A percentile compares a stretch with the other conserved stretches of the same genome.
Evolutionary conservation across 1,140 invertebrate genomes (phyloP).

Genomic region (Vanessa tameamea): DNA sequence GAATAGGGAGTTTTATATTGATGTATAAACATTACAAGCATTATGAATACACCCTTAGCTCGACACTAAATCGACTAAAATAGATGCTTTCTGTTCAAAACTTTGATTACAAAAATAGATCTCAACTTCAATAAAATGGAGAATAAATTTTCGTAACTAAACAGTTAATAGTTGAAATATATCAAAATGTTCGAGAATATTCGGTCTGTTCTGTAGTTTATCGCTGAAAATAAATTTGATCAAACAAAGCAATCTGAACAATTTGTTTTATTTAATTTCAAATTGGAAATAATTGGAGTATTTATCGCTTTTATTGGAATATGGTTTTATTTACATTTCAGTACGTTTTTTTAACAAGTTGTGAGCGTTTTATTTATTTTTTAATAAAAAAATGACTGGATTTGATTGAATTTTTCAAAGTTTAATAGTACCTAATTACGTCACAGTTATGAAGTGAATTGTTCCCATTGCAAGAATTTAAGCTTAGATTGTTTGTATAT

Average conservation of each 20-base stretch:
- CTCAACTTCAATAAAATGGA: conserved; percentile 4
- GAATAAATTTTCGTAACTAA: conserved; percentile 3
- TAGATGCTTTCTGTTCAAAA: conserved; percentile 8
- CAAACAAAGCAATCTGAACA: conserved; percentile 3
- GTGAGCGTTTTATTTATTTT: neutral
- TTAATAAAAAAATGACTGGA: neutral
- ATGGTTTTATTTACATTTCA: neutral
- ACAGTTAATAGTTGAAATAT: neutral
- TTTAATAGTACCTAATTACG: neutral
- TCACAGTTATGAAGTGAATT: neutral
- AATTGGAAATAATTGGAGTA: conserved; percentile 5
- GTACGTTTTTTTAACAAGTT: neutral
- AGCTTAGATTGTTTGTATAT: no score
- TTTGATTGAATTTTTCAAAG: neutral
- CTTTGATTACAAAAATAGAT: conserved; percentile 8
- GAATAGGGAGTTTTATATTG: no score
- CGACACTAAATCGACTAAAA: neutral
- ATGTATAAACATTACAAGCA: no score
- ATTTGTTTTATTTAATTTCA: conserved; percentile 16
- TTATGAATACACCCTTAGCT: neutral
- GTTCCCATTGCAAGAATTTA: neutral
- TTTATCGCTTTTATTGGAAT: conserved; percentile 10
- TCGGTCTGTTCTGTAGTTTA: neutral
- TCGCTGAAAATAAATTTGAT: conserved; percentile 15
- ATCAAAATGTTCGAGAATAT: conserved; percentile 9